Evolutionary conservation across 2,797 vertebrate species (phyloP).

Genomic region (Myripristis murdjan): DNA sequence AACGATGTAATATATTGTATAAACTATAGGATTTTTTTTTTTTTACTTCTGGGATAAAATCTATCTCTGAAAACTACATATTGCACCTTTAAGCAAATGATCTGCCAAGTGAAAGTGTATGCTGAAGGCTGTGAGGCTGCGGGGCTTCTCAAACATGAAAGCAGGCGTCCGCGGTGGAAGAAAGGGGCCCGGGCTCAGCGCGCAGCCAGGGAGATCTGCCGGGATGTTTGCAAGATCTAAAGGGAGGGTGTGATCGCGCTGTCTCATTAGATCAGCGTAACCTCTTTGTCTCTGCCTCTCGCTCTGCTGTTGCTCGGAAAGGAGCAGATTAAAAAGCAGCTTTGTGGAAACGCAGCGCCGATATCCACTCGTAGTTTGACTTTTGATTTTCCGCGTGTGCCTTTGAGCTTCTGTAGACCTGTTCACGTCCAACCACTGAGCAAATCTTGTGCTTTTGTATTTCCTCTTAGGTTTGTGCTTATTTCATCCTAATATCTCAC

Average conservation of each 20-base stretch:
- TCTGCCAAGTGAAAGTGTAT: slow-evolving; percentile 40
- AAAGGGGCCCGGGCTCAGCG: slow-evolving; percentile 30
- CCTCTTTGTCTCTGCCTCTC: slow-evolving; percentile 4
- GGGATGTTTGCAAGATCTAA: slow-evolving; percentile 55
- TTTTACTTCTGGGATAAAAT: too few species aligned
- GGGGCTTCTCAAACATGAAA: slow-evolving; percentile 52
- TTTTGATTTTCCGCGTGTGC: slow-evolving; percentile 18
- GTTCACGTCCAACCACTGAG: slow-evolving; percentile 14
- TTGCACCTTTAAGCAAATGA: slow-evolving; percentile 12
- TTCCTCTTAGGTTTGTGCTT: not conserved
- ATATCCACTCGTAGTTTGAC: slow-evolving; percentile 12
- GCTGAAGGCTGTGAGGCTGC: slow-evolving; percentile 28
- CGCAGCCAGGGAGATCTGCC: slow-evolving; percentile 46
- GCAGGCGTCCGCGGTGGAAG: slow-evolving; percentile 36
- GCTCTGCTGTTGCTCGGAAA: slow-evolving; percentile 26
- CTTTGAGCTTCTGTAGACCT: slow-evolving; percentile 46
- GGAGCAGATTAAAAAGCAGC: not conserved
- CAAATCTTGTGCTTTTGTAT: not conserved
- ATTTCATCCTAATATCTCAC: not conserved
- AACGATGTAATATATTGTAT: too few species aligned
- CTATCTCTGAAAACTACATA: too few species aligned
- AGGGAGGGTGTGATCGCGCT: slow-evolving; percentile 60
- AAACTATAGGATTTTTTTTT: too few species aligned
- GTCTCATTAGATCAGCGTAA: slow-evolving; percentile 70
- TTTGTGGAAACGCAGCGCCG: slow-evolving; percentile 29